A percentile compares a stretch with the other conserved stretches of the same genome.
Evolutionary conservation across 2,113 vertebrate species (phyloP).

Genomic region (Cyanoramphus novaezelandiae): DNA sequence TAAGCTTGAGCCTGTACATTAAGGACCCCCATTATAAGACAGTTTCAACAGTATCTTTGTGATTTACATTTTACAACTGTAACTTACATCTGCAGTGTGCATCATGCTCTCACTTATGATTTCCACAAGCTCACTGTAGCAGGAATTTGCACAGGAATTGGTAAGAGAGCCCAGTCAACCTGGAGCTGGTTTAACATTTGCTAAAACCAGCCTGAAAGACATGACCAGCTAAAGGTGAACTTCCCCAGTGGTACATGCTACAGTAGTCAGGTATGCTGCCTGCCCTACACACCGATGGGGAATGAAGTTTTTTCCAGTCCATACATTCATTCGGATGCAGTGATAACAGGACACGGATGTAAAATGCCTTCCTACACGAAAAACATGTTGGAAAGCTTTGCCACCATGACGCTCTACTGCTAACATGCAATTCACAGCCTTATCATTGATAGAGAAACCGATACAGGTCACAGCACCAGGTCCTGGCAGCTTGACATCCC

Average conservation of each 20-base stretch:
- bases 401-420: background rate
- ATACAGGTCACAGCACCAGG: constrained; percentile 13
- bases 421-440: background rate
- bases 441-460: background rate
- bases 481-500: constrained; percentile 46
- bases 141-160: background rate
- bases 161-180: background rate
- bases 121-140: background rate
- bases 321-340: background rate
- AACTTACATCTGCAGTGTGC: background rate
- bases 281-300: rapidly evolving
- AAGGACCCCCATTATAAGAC: background rate
- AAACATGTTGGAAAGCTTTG: background rate
- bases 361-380: background rate
- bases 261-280: background rate
- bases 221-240: background rate
- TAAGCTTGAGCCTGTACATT: background rate
- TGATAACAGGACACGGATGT: background rate
- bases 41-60: background rate
- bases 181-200: background rate
- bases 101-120: background rate
- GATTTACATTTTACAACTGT: background rate
- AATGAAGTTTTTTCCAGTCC: background rate
- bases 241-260: background rate
- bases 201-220: background rate